A percentile compares a stretch with the other conserved stretches of the same genome.
These are phyloP conservation scores for Passerculus sandwichensis DNA, from an alignment of 2,797 vertebrate species.

Conservation along the genomic window DNA sequence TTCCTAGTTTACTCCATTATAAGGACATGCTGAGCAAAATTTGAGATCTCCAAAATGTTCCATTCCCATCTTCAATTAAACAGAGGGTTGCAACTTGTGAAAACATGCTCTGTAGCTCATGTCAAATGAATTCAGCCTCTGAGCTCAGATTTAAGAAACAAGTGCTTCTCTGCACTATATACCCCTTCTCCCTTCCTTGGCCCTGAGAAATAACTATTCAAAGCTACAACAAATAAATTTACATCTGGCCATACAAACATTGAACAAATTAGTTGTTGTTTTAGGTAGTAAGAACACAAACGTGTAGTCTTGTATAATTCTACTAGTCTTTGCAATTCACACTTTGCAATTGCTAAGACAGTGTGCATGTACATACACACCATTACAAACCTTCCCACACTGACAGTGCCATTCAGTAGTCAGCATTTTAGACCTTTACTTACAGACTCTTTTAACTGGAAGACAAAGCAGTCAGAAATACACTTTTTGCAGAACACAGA, in stretches of 20 bases:
- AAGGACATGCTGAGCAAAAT: not conserved
- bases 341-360: not conserved
- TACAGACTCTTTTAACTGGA: not conserved
- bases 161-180: not conserved
- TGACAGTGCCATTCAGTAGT: not conserved
- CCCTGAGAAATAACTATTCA: not conserved
- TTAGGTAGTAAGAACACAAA: not conserved
- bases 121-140: not conserved
- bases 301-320: not conserved
- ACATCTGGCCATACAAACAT: not conserved
- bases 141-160: not conserved
- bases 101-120: not conserved
- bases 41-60: not conserved
- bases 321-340: not conserved
- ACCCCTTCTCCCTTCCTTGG: not conserved
- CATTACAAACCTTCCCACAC: not conserved
- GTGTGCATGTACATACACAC: not conserved
- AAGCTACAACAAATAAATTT: slow-evolving; percentile 13
- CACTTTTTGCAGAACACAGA: not conserved
- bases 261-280: not conserved
- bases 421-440: not conserved
- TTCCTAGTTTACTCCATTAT: not conserved
- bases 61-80: not conserved
- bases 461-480: not conserved
- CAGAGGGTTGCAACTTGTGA: not conserved